Evolutionary conservation across 1,140 invertebrate genomes (phyloP).

Genomic region (Theocolax elegans): DNA sequence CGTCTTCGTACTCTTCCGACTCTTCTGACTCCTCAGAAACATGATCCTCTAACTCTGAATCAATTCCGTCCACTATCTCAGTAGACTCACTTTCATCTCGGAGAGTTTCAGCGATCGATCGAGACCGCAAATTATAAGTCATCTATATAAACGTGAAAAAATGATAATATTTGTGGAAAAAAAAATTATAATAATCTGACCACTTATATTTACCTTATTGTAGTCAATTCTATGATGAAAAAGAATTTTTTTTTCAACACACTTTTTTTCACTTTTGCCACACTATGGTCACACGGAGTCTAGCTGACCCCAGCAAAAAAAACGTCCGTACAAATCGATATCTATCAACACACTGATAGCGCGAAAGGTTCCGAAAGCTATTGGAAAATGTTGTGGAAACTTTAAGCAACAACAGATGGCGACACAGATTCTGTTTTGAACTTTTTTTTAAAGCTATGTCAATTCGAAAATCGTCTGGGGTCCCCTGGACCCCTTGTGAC

Average conservation of each 20-base stretch:
- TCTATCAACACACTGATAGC: background rate
- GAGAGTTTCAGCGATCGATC: background rate
- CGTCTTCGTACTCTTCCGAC: background rate
- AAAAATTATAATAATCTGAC: background rate
- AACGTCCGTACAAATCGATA: background rate
- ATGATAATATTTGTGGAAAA: background rate
- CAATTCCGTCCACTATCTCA: background rate
- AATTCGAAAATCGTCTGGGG: too few species aligned
- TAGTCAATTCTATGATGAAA: background rate
- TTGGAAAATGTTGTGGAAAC: background rate
- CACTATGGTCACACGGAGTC: background rate
- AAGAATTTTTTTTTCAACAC: background rate
- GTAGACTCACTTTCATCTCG: background rate
- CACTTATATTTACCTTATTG: too few species aligned
- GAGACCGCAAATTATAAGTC: background rate
- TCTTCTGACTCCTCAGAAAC: background rate
- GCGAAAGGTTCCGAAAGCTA: background rate
- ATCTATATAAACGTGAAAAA: background rate
- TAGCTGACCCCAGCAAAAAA: background rate
- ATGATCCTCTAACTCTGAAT: constrained; percentile 8
- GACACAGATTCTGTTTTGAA: background rate
- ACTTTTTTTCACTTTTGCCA: background rate
- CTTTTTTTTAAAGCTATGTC: too few species aligned
- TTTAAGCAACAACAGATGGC: background rate
- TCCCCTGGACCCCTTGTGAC: too few species aligned